Evolutionary conservation across 2,113 vertebrate species (phyloP).

Genomic region (Lanius ludovicianus): DNA sequence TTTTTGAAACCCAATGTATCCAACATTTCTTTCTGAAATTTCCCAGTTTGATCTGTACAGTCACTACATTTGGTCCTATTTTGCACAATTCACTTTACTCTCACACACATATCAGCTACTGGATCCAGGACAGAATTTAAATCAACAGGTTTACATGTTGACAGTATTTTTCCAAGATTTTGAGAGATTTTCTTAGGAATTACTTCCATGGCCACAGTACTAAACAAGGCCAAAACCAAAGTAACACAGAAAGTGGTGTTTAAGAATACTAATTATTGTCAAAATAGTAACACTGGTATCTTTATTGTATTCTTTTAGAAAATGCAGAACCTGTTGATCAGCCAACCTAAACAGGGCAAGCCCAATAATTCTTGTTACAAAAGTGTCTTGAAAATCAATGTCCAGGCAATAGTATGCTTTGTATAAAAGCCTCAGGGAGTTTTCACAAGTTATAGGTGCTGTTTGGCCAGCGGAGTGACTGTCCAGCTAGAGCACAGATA

Average conservation of each 20-base stretch:
- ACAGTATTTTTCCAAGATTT: not conserved
- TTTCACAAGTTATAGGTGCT: not conserved
- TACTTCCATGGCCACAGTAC: not conserved
- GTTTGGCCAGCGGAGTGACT: not conserved
- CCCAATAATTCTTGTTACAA: not conserved
- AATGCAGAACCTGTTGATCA: not conserved
- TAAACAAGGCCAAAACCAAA: not conserved
- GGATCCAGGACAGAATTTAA: not conserved
- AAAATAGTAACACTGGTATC: not conserved
- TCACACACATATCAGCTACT: not conserved
- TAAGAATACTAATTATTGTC: not conserved
- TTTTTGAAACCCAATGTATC: not conserved
- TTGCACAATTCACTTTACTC: not conserved
- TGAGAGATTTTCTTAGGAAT: not conserved
- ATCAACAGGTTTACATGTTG: not conserved
- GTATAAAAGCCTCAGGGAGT: not conserved
- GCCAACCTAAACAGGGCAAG: not conserved
- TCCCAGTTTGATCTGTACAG: not conserved
- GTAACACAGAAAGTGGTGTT: not conserved
- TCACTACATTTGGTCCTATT: not conserved
- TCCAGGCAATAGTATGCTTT: not conserved
- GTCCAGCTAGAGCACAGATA: not conserved
- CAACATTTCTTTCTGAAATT: not conserved
- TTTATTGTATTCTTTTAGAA: not conserved
- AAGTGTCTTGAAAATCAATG: not conserved